Base-by-base conservation (phyloP, 2,113 vertebrate genomes). In the Pelecanoides urinatrix region DNA sequence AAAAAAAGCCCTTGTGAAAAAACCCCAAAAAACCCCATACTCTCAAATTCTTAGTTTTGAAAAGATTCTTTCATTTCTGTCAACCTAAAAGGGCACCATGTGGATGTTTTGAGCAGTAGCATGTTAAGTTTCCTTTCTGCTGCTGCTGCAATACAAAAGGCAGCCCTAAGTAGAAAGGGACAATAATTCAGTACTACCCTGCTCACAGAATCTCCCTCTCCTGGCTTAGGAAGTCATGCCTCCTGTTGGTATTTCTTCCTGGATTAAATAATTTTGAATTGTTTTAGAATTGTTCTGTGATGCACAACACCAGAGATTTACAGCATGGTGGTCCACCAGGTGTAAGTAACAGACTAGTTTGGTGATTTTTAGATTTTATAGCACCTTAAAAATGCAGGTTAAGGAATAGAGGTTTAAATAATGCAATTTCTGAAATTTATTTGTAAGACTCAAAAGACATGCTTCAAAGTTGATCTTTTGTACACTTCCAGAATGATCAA, bases 21-120 rank as follows among this genome's bases (percentile, higher is more conserved):
- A n/a, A n/a, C n/a, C n/a, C n/a, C 10, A 7, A 10, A 55, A 81
- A n/a, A 4, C 0, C 3, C 1, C 18, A 59, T 13, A 44, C 30
- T 40, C 40, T 44, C 13, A 73, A 36, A 50, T 45, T 42, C 23
- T 70, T 52, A n/a, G 13, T 77, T 84, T 70, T 49, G 36, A 76
- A 94, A 83, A 55, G 13, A 49, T 42, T 82, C 3, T 55, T 83
- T 56, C 1, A 12, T 53, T 86, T 76, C 26, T 56, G 27, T 50
- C 30, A 86, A 20, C 13, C 26, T 67, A 40, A 68, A 32, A 70
- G 15, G 18, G 21, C 8, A 44, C 18, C 30, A 52, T 2, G 6
- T 25, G 21, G 25, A 17, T 62, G 5, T 77, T 71, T 66, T 13
- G 16, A 49, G 32, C 38, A 70, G 40, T 1, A 58, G 15, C 16